Percentiles rank a stretch among this genome's conserved stretches.
phyloP scores from a whole-genome alignment of 2,888 invertebrate genomes.

The Sisyra nigra region DNA sequence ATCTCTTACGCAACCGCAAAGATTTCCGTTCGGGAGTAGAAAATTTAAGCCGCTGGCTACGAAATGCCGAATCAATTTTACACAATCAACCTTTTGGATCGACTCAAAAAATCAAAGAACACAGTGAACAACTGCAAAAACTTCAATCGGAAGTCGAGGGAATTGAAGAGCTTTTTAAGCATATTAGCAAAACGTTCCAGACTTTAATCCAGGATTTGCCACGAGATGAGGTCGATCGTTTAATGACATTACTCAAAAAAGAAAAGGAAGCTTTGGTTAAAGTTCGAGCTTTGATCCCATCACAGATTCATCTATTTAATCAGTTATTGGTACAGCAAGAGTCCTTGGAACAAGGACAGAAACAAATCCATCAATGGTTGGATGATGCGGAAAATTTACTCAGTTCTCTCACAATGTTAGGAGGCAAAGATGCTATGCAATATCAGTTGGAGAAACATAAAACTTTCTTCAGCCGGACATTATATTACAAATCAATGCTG shows the following conservation, averaged over 20 bases:
- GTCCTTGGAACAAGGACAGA: constrained; percentile 73
- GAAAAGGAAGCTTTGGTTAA: constrained; percentile 79
- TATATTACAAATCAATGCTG: constrained; percentile 85
- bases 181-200: constrained; percentile 83
- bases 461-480: constrained; percentile 71
- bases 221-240: constrained; percentile 77
- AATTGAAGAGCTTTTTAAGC: constrained; percentile 79
- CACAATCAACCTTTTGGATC: constrained; percentile 54
- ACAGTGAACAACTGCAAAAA: constrained; percentile 60
- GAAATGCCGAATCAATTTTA: constrained; percentile 55
- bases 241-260: constrained; percentile 75
- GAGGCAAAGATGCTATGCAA: constrained; percentile 54
- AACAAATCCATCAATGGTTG: constrained; percentile 75
- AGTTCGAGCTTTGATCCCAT: constrained; percentile 67
- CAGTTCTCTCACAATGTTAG: constrained; percentile 36
- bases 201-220: constrained; percentile 76
- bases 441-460: constrained; percentile 68
- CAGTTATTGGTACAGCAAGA: constrained; percentile 78
- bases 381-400: constrained; percentile 67
- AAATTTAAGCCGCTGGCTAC: constrained; percentile 63
- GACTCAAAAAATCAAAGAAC: constrained; percentile 61
- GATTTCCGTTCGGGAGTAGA: constrained; percentile 62
- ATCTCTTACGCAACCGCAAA: constrained; percentile 64
- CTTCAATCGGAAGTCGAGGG: constrained; percentile 70
- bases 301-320: constrained; percentile 65